These are phyloP conservation scores for Trachops cirrhosus DNA, from an alignment of 2,797 vertebrate genomes.

Conservation along the genomic window DNA sequence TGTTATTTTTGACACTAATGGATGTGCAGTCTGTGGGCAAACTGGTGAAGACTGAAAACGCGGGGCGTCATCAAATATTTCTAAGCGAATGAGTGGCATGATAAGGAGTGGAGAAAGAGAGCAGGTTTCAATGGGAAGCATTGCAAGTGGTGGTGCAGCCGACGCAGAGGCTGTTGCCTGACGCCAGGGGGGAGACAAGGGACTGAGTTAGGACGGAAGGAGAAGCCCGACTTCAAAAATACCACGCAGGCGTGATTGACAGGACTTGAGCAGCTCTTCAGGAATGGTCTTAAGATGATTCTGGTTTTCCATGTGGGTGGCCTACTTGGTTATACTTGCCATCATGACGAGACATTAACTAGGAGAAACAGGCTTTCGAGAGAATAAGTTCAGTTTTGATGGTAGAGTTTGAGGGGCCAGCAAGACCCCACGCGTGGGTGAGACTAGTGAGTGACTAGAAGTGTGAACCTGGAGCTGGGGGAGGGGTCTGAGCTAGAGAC, in stretches of 20 bases:
- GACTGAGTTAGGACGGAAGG: not conserved
- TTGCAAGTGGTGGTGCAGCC: not conserved
- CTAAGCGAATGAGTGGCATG: not conserved
- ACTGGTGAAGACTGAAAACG: not conserved
- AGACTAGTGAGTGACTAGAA: not conserved
- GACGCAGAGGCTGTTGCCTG: not conserved
- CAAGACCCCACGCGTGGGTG: not conserved
- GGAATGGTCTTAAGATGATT: not conserved
- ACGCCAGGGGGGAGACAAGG: not conserved
- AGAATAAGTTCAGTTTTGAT: not conserved
- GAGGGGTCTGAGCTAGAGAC: not conserved
- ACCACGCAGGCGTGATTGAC: not conserved
- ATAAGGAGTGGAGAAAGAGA: not conserved
- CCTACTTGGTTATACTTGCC: not conserved
- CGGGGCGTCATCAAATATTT: not conserved
- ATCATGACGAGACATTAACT: not conserved
- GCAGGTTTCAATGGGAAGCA: not conserved
- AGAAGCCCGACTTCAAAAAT: not conserved
- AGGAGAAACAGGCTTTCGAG: not conserved
- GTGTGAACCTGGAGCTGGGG: not conserved
- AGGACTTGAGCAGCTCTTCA: not conserved
- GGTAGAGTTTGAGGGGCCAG: not conserved
- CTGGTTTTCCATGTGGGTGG: not conserved
- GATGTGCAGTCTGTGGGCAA: not conserved
- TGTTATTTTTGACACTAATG: not conserved